These are phyloP conservation scores for Halichoerus grypus DNA, from an alignment of 2,113 vertebrate species.

Conservation along the genomic window DNA sequence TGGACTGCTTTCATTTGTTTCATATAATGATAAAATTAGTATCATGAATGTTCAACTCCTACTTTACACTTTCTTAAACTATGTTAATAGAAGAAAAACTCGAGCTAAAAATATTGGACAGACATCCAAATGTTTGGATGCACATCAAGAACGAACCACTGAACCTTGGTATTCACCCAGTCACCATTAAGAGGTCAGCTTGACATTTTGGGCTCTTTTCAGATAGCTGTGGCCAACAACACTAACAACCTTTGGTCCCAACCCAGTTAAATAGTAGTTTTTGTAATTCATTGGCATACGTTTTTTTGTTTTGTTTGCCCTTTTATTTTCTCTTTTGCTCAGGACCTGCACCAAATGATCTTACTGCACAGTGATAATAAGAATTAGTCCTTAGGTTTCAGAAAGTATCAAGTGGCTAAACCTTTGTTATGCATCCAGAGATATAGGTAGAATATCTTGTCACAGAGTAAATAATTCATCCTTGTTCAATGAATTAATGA, in stretches of 20 bases:
- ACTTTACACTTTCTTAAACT: background rate
- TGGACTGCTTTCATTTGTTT: background rate
- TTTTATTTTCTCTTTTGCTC: background rate
- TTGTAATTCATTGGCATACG: background rate
- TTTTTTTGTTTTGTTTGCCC: constrained; percentile 1
- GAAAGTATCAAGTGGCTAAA: background rate
- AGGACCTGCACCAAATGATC: background rate
- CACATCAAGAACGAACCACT: constrained; percentile 27
- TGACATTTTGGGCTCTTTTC: constrained; percentile 58
- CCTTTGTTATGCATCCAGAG: background rate
- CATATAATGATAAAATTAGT: background rate
- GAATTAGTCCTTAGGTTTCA: background rate
- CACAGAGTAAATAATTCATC: background rate
- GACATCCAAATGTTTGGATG: background rate
- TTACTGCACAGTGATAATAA: background rate
- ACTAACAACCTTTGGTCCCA: constrained; percentile 52
- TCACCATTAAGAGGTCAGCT: constrained; percentile 41
- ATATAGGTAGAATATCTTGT: background rate
- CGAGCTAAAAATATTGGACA: background rate
- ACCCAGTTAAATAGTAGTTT: constrained; percentile 56
- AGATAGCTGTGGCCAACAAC: background rate
- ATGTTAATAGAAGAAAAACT: background rate
- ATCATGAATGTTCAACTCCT: background rate
- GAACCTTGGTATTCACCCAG: background rate
- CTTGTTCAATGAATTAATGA: background rate